Evolutionary conservation across 92 coral and sea anemone species (phyloP).

Genomic region (Zoanthus gigantus): DNA sequence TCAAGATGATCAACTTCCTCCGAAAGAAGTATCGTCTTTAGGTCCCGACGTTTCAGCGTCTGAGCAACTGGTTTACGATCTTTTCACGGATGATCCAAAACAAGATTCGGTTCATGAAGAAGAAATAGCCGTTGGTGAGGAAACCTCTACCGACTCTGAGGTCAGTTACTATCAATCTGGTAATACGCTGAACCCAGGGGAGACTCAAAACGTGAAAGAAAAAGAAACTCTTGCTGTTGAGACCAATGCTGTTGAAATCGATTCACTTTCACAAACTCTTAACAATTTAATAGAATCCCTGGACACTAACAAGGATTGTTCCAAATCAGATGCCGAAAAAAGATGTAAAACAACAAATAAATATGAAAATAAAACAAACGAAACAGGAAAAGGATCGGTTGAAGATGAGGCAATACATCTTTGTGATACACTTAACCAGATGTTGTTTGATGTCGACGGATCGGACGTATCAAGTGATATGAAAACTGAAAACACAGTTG

Average conservation of each 20-base stretch:
- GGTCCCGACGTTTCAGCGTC: slow-evolving; percentile 8
- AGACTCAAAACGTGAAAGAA: neutral
- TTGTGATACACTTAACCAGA: slow-evolving; percentile 35
- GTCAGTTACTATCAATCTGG: neutral
- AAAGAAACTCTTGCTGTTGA: neutral
- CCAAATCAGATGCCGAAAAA: neutral
- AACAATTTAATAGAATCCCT: slow-evolving; percentile 32
- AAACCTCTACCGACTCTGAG: slow-evolving; percentile 38
- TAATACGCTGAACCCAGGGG: slow-evolving; percentile 2
- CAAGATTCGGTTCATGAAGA: slow-evolving; percentile 4
- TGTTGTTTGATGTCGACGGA: slow-evolving; percentile 23
- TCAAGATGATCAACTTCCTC: neutral
- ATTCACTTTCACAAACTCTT: slow-evolving; percentile 31
- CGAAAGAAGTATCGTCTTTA: neutral
- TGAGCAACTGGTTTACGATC: slow-evolving; percentile 38
- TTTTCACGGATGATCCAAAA: slow-evolving; percentile 29
- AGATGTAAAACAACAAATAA: neutral
- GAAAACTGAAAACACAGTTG: neutral
- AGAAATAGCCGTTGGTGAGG: slow-evolving; percentile 11
- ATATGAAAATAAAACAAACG: neutral
- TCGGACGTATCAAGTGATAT: slow-evolving; percentile 17
- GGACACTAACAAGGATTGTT: neutral
- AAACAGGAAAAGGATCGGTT: neutral
- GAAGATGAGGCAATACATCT: slow-evolving; percentile 29
- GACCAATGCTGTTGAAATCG: slow-evolving; percentile 1